A percentile compares a stretch with the other conserved stretches of the same genome.
These are phyloP conservation scores for Bujurquina vittata DNA, from an alignment of 2,113 vertebrate species.

Conservation along the genomic window DNA sequence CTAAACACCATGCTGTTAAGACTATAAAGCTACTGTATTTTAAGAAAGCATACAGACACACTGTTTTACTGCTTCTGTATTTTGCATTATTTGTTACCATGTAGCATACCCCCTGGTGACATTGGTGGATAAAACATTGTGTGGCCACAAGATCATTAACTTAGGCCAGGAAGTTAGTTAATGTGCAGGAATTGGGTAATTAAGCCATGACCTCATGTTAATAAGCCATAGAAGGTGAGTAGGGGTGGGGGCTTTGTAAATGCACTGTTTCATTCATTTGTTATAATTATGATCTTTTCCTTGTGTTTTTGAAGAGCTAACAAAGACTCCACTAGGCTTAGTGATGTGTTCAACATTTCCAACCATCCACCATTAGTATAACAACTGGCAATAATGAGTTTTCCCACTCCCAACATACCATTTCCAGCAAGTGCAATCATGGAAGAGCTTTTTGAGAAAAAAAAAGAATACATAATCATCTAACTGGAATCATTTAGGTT, in stretches of 20 bases:
- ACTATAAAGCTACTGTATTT: neutral
- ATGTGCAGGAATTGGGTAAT: too few relatives aligned
- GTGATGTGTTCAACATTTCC: neutral
- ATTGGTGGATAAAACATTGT: too few relatives aligned
- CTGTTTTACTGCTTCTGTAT: neutral
- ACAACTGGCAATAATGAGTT: neutral
- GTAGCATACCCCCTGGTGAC: too few relatives aligned
- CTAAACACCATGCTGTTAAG: neutral
- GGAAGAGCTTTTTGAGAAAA: neutral
- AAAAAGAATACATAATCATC: neutral
- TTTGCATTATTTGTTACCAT: too few relatives aligned
- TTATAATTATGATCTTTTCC: neutral
- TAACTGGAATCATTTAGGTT: neutral
- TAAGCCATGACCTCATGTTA: too few relatives aligned
- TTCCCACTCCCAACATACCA: neutral
- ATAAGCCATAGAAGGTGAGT: too few relatives aligned
- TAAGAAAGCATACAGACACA: too few relatives aligned
- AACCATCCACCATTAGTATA: neutral
- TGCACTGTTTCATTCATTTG: neutral
- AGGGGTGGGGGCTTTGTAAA: neutral
- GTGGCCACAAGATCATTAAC: too few relatives aligned
- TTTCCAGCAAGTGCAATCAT: constrained; percentile 5
- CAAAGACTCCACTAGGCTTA: neutral
- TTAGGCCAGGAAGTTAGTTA: too few relatives aligned
- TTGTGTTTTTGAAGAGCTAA: neutral